Percentiles rank a stretch among this genome's conserved stretches.
Evolutionary conservation across 1,140 invertebrate genomes (phyloP).

Genomic region (Charaxes varanes): DNA sequence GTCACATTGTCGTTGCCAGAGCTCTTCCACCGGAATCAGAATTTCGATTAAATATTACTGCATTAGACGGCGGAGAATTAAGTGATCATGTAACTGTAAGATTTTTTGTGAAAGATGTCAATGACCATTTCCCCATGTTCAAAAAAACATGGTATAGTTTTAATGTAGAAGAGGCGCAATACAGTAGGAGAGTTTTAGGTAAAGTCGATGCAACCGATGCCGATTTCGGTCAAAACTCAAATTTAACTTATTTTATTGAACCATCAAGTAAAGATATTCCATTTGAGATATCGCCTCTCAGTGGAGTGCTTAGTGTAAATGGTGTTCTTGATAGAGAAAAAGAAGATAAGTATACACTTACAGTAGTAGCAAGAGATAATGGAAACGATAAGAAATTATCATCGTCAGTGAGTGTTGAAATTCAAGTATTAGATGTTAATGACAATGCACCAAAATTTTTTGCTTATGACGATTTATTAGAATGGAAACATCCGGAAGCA

Average conservation of each 20-base stretch:
- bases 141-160: conserved; percentile 88
- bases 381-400: conserved; percentile 75
- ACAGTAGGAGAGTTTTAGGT: conserved; percentile 81
- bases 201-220: conserved; percentile 84
- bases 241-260: conserved; percentile 82
- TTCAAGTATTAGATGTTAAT: conserved; percentile 87
- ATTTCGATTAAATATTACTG: conserved; percentile 85
- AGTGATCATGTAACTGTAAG: conserved; percentile 81
- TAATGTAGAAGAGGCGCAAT: conserved; percentile 85
- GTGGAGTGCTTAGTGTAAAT: conserved; percentile 83
- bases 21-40: conserved; percentile 84
- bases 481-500: conserved; percentile 68
- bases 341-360: conserved; percentile 81
- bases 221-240: conserved; percentile 85
- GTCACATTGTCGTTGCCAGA: conserved; percentile 85
- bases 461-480: conserved; percentile 78
- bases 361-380: conserved; percentile 85
- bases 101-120: conserved; percentile 84
- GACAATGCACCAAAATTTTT: conserved; percentile 85
- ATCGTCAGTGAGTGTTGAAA: conserved; percentile 83
- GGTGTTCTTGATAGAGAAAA: conserved; percentile 87
- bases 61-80: conserved; percentile 83
- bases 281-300: conserved; percentile 83
- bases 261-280: conserved; percentile 77
- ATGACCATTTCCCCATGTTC: conserved; percentile 90